These are phyloP conservation scores for Siphamia tubifer DNA, from an alignment of 2,113 vertebrate species.

Conservation along the genomic window DNA sequence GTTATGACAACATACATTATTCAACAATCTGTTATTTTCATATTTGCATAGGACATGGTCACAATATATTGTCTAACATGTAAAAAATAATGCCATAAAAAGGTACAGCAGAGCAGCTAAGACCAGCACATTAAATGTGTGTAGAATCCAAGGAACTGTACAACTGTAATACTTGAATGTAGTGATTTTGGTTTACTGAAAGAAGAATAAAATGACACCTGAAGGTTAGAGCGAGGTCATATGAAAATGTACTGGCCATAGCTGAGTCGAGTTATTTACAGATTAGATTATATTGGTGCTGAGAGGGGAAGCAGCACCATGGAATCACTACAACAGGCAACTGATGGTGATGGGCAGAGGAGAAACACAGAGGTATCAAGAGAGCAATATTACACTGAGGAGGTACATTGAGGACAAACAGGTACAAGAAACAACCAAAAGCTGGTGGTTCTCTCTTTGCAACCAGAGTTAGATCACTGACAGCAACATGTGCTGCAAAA, in stretches of 20 bases:
- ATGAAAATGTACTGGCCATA: slow-evolving; percentile 80
- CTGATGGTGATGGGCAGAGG: slow-evolving; percentile 80
- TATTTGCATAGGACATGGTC: slow-evolving; percentile 88
- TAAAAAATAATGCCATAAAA: slow-evolving; percentile 87
- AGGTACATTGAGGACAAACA: slow-evolving; percentile 66
- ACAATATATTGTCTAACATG: slow-evolving; percentile 87
- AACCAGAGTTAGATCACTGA: slow-evolving; percentile 37
- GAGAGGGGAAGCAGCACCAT: slow-evolving; percentile 67
- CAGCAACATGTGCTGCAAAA: slow-evolving; percentile 37
- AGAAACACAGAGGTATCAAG: slow-evolving; percentile 75
- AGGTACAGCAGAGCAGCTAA: slow-evolving; percentile 85
- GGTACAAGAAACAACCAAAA: slow-evolving; percentile 46
- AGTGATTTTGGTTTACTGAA: slow-evolving; percentile 84
- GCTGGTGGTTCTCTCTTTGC: slow-evolving; percentile 51
- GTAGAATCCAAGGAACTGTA: slow-evolving; percentile 80
- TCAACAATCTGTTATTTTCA: slow-evolving; percentile 85
- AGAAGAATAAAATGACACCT: slow-evolving; percentile 61
- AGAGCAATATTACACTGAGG: slow-evolving; percentile 75
- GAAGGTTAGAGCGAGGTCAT: slow-evolving; percentile 79
- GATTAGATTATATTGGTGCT: slow-evolving; percentile 75
- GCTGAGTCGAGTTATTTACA: slow-evolving; percentile 81
- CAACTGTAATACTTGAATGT: slow-evolving; percentile 84
- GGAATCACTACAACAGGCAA: slow-evolving; percentile 83
- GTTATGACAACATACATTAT: slow-evolving; percentile 87
- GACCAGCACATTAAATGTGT: slow-evolving; percentile 81